Conservation (phyloP, 2,797 vertebrate species). For the Octomys mimax region DNA sequence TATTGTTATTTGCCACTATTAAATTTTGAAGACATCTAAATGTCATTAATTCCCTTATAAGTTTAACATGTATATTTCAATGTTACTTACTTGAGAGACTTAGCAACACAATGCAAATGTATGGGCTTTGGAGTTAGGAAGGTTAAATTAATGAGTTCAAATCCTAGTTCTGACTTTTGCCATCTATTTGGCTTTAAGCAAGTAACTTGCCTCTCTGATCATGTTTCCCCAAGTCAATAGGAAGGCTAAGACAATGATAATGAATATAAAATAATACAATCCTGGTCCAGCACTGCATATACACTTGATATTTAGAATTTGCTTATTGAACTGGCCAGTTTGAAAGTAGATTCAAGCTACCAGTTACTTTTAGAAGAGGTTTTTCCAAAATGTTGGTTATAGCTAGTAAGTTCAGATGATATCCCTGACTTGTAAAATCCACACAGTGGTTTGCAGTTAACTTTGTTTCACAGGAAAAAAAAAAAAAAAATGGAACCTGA, state of each 20-base stretch:
- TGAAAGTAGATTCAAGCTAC: conserved; percentile 16
- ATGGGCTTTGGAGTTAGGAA: neutral
- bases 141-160: conserved; percentile 5
- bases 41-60: conserved; percentile 80
- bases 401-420: conserved; percentile 6
- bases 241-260: neutral
- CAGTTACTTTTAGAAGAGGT: neutral
- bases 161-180: conserved; percentile 51
- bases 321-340: conserved; percentile 3
- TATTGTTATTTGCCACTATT: conserved; percentile 85
- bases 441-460: conserved; percentile 3
- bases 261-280: conserved; percentile 60
- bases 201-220: neutral
- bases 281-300: neutral
- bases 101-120: neutral
- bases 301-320: neutral
- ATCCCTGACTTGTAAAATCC: conserved; percentile 33
- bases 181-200: neutral
- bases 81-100: conserved; percentile 44
- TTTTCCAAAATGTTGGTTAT: conserved; percentile 52
- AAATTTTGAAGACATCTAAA: conserved; percentile 80
- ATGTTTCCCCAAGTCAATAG: neutral
- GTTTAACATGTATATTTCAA: conserved; percentile 61
- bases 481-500: conserved; percentile 19
- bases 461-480: neutral